A percentile compares a stretch with the other conserved stretches of the same genome.
These are phyloP conservation scores for Leucopternis melanops DNA, from an alignment of 2,113 vertebrate species.

Conservation along the genomic window DNA sequence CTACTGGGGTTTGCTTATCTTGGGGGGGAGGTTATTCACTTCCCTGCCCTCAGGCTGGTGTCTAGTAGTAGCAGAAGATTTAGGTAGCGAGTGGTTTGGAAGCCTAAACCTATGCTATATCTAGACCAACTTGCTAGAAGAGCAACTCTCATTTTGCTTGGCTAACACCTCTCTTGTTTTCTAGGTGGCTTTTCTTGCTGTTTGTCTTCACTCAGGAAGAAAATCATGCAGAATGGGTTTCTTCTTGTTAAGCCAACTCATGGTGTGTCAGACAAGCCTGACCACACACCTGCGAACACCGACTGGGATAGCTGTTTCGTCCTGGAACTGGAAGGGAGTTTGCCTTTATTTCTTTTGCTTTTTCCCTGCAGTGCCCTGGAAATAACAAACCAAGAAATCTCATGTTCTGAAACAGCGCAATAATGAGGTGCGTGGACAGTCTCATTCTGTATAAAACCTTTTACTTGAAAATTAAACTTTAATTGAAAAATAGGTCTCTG, in stretches of 20 bases:
- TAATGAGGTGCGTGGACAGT: not conserved
- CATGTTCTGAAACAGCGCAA: not conserved
- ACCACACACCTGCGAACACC: not conserved
- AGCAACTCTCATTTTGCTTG: not conserved
- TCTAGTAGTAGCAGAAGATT: not conserved
- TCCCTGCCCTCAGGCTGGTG: not conserved
- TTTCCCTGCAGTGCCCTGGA: not conserved
- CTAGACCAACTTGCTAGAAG: not conserved
- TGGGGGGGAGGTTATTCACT: not conserved
- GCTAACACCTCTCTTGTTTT: not conserved
- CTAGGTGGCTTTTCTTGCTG: not conserved
- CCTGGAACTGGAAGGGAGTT: not conserved
- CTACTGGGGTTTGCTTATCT: not conserved
- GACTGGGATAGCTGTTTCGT: not conserved
- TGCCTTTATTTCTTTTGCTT: not conserved
- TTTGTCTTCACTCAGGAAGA: not conserved
- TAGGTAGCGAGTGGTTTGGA: not conserved
- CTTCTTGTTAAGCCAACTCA: not conserved
- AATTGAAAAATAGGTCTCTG: constrained; percentile 27
- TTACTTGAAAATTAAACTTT: constrained; percentile 48
- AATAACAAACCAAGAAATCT: not conserved
- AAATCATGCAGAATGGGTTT: not conserved
- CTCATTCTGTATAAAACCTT: not conserved
- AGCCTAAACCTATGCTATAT: not conserved
- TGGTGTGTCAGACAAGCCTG: not conserved